Evolutionary conservation across 2,888 invertebrate genomes (phyloP), one percentile per base, ranked within the genome.

Genomic region (Ophion ventricosus): DNA sequence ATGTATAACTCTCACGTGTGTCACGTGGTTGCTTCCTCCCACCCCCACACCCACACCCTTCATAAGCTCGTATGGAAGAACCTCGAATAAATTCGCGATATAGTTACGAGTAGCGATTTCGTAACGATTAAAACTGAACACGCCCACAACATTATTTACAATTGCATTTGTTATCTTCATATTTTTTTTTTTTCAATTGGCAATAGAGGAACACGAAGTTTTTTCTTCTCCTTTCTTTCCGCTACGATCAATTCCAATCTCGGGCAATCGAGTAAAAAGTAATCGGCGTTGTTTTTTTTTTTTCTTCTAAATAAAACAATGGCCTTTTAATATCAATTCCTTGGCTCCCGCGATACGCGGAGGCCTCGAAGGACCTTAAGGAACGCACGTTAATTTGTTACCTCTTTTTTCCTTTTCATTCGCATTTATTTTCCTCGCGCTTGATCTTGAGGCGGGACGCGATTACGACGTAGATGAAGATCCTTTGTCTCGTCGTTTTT

Each of bases 21-120:
- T 49, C 49, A 49, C 49, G 49, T 17, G 49, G 49, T 49, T 49
- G 49, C 49, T 49, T 49, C 40, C 17, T 49, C 17, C 17, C 17
- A 1, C 35, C 35, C 35, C 35, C 35, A n/a, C n/a, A n/a, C 35
- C 35, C 8, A 0, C 29, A 29, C 69, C 35, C 25, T 23, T 54
- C n/a, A 43, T 82, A 82, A 84, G 84, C 81, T 82, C 82, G 75
- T 79, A 26, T 70, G 84, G 75, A 82, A 82, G 79, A 84, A 79
- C 43, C 66, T 70, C 81, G 84, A 79, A 84, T 82, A 61, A 14
- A 72, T 82, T 84, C 79, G 81, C 67, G 7, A n/a, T 5, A 66
- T 69, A 75, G 26, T 69, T 29, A 63, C 54, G 72, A 72, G 54
- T 35, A 72, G 56, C 56, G 10, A 59, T 61, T 23, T 56, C 64